A percentile compares a stretch with the other conserved stretches of the same genome.
These are phyloP conservation scores for Liopterus haemorrhoidalis DNA, from an alignment of 2,888 invertebrate genomes.

Conservation along the genomic window DNA sequence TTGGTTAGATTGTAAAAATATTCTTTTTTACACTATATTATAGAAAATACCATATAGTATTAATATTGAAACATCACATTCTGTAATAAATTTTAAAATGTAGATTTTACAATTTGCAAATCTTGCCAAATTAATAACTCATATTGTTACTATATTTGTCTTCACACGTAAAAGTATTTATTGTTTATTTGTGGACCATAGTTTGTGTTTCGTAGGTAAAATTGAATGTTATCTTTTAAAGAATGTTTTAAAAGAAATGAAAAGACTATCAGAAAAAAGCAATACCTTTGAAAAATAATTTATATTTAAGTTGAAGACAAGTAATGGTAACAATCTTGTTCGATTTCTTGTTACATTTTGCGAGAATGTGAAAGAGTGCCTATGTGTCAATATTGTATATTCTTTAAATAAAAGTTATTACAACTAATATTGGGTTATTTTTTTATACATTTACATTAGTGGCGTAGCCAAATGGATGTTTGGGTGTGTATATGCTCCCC, in stretches of 20 bases:
- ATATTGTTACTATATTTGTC: neutral
- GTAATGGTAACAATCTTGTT: neutral
- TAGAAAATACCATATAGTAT: conserved; percentile 13
- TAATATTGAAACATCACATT: conserved; percentile 18
- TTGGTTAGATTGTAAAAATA: too few species aligned
- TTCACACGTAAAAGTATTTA: too few species aligned
- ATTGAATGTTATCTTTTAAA: too few species aligned
- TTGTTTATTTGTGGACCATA: too few species aligned
- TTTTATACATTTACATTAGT: neutral
- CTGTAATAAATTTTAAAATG: too few species aligned
- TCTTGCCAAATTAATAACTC: conserved; percentile 16
- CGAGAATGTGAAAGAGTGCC: conserved; percentile 21
- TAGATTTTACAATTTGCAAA: neutral
- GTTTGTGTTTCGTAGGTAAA: too few species aligned
- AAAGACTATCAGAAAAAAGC: too few species aligned
- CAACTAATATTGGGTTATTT: conserved; percentile 11
- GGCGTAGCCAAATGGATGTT: neutral
- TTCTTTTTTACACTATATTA: too few species aligned
- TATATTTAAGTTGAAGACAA: too few species aligned
- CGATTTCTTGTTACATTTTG: conserved; percentile 13
- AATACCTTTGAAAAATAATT: too few species aligned
- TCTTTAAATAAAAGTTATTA: conserved; percentile 18
- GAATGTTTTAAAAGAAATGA: too few species aligned
- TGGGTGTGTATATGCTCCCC: too few species aligned
- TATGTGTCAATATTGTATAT: conserved; percentile 25